These are phyloP conservation scores for Anas georgica DNA, from an alignment of 2,797 vertebrate genomes.

Conservation along the genomic window DNA sequence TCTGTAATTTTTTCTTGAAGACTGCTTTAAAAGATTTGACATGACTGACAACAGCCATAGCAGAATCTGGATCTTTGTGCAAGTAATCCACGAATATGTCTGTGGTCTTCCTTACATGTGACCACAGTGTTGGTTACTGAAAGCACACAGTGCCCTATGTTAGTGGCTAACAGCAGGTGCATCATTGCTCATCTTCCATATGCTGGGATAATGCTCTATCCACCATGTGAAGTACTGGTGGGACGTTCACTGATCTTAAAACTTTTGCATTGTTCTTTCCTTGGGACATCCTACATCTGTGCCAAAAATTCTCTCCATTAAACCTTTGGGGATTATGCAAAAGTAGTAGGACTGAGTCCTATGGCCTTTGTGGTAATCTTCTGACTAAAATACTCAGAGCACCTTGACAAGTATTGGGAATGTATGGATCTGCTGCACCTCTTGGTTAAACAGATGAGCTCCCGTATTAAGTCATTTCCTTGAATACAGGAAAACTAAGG, in stretches of 20 bases:
- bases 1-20: neutral
- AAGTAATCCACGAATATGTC: fast-evolving
- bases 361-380: neutral
- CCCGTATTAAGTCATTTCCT: neutral
- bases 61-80: neutral
- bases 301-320: neutral
- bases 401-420: neutral
- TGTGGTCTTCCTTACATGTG: neutral
- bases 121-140: too few relatives aligned
- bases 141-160: neutral
- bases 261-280: neutral
- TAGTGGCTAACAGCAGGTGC: neutral
- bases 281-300: fast-evolving
- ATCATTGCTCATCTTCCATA: neutral
- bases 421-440: fast-evolving
- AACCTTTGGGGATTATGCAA: neutral
- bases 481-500: neutral
- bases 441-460: neutral
- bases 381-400: neutral
- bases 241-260: neutral
- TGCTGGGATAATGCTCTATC: neutral
- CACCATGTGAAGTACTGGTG: neutral
- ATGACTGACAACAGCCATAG: neutral
- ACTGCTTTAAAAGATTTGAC: neutral
- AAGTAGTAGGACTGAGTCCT: neutral